These are phyloP conservation scores for Gymnorhina tibicen DNA, from an alignment of 2,113 vertebrate genomes.

Conservation along the genomic window DNA sequence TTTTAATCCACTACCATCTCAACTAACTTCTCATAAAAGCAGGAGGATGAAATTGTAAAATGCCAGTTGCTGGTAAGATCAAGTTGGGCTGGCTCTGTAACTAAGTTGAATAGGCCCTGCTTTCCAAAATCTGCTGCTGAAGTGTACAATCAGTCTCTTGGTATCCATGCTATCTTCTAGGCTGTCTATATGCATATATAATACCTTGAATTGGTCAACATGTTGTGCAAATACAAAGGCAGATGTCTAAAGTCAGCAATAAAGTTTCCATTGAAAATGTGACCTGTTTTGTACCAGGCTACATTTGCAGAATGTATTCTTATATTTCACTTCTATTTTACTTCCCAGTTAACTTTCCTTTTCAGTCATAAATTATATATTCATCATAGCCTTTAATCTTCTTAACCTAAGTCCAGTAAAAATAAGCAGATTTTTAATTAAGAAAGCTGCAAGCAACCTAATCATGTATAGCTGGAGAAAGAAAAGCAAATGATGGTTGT, in stretches of 20 bases:
- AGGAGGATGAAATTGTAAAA: background rate
- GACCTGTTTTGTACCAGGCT: background rate
- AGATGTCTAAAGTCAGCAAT: background rate
- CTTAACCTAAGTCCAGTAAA: conserved; percentile 40
- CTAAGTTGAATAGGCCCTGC: background rate
- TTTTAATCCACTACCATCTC: background rate
- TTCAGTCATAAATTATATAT: conserved; percentile 5
- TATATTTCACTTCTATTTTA: background rate
- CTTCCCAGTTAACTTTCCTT: background rate
- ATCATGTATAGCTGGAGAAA: conserved; percentile 36
- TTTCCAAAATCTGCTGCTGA: background rate
- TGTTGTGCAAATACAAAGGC: background rate
- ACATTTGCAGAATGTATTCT: background rate
- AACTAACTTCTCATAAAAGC: background rate
- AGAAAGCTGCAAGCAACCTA: conserved; percentile 61
- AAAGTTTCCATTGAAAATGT: background rate
- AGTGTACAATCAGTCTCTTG: rapidly evolving
- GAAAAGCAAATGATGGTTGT: conserved; percentile 40
- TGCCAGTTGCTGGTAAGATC: background rate
- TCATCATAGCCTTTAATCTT: conserved; percentile 37
- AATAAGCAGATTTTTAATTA: conserved; percentile 63
- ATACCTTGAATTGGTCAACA: background rate
- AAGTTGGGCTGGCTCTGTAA: background rate
- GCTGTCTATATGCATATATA: background rate
- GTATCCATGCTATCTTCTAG: background rate